Evolutionary conservation across 2,888 invertebrate species (phyloP).

Genomic region (Aplocera efformata): DNA sequence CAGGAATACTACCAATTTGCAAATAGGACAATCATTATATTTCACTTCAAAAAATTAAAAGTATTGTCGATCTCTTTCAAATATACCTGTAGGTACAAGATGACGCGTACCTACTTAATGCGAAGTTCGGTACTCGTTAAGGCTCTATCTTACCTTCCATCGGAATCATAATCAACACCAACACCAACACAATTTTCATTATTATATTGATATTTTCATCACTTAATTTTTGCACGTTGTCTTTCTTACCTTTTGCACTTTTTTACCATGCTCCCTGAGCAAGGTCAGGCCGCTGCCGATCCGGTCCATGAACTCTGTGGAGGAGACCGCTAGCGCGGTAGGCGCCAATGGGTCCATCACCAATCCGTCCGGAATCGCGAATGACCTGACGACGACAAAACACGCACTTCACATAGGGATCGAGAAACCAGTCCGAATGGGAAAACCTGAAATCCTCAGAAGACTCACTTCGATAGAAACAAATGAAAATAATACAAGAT

Average conservation of each 20-base stretch:
- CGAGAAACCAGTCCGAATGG: conserved; percentile 7
- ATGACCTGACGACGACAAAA: conserved; percentile 52
- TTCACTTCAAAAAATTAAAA: no score
- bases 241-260: conserved; percentile 61
- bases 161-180: no score
- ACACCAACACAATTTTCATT: background rate
- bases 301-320: conserved; percentile 71
- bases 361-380: conserved; percentile 71
- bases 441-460: conserved; percentile 8
- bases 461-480: no score
- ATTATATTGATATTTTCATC: background rate
- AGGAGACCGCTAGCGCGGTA: conserved; percentile 67
- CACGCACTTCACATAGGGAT: conserved; percentile 12
- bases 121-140: no score
- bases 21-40: no score
- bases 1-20: no score
- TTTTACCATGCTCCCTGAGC: conserved; percentile 69
- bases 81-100: no score
- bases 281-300: conserved; percentile 67
- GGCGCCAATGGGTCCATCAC: conserved; percentile 73
- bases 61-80: no score
- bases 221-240: background rate
- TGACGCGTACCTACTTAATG: no score
- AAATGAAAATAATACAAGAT: no score
- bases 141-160: no score